Evolutionary conservation across 2,797 vertebrate species (phyloP), one percentile per base, ranked within the genome.

Genomic region (Orestias chungarensis): DNA sequence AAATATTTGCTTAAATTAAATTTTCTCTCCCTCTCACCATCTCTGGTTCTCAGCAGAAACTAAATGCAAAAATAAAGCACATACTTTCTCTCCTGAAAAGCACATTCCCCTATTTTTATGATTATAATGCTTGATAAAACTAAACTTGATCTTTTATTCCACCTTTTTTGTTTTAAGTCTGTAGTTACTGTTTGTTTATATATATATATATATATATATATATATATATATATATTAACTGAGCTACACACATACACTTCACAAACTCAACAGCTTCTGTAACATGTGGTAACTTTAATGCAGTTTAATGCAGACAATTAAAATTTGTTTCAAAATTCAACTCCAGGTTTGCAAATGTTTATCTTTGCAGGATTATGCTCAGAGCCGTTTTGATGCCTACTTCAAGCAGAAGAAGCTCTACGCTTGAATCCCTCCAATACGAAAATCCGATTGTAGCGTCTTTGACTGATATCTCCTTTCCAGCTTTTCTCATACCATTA

Each of bases 321-420:
- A 50, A n/a, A 72, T 62, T 15, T 27, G 3, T 27, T 23, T 52
- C 54, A 0, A n/a, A n/a, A 6, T 44, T 55, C 15, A 5, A 25
- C 43, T n/a, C 61, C 6, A 40, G 6, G 65, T 23, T 7, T 6
- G 8, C 68, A 31, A 70, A 66, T 43, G 2, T 8, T 73, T 0
- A 85, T 73, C 82, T 75, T 84, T 76, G 31, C 89, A 99, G 96
- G 97, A 98, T 75, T 98, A 98, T 1, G 97, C 97, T 1, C 94
- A 95, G 82, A 93, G 93, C 82, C 95, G 97, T 20, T 96, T 99
- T 79, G 95, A 97, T 73, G 95, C 94, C 59, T 99, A 99, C 91
- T 96, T 96, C 92, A 95, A 96, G 91, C 96, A 96, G 85, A 99
- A 98, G 79, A 93, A 90, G 20, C 92, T 90, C 57, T 93, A 95